A percentile compares a stretch with the other conserved stretches of the same genome.
Conservation (phyloP, 2,888 invertebrate genomes). For the Drosophila differens region DNA sequence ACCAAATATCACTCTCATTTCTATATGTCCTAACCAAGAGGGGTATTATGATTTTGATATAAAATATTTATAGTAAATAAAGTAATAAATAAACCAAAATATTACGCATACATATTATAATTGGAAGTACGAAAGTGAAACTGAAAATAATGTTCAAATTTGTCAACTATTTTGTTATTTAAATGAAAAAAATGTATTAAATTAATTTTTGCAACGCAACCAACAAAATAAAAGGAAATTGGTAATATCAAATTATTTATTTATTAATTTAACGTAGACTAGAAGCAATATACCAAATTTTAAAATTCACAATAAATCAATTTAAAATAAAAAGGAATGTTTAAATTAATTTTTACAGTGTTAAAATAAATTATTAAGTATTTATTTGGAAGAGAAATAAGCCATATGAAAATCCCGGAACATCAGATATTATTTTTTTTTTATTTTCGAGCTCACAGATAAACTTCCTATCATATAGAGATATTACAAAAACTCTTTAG, state of each 20-base stretch:
- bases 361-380: not conserved
- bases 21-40: constrained; percentile 12
- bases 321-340: not conserved
- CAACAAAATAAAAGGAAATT: not conserved
- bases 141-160: not conserved
- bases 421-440: not conserved
- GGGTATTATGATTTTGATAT: not conserved
- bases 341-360: not conserved
- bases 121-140: not conserved
- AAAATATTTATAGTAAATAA: not conserved
- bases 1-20: constrained; percentile 58
- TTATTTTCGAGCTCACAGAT: not conserved
- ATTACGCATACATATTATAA: not conserved
- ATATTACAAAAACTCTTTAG: not conserved
- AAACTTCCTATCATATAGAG: not conserved
- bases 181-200: not conserved
- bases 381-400: not conserved
- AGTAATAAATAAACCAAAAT: not conserved
- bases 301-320: not conserved
- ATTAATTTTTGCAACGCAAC: not conserved
- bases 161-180: not conserved
- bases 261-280: not conserved
- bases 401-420: not conserved
- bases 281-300: not conserved
- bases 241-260: not conserved